phyloP scores from a whole-genome alignment of 2,797 vertebrate genomes.

The Gadopsis bispinosus region DNA sequence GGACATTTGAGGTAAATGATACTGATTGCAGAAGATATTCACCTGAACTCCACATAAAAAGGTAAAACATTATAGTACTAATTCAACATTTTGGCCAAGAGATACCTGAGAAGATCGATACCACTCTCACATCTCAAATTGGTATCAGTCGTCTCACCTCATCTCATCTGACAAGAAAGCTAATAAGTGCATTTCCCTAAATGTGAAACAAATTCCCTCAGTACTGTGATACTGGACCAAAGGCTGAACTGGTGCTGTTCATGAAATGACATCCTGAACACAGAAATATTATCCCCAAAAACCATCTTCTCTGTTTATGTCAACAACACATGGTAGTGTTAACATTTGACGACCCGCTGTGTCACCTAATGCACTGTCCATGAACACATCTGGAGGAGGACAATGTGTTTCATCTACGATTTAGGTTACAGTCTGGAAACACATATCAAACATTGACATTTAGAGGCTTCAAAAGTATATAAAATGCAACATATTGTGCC shows the following conservation, averaged over 20 bases:
- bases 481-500: slow-evolving; percentile 53
- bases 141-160: background rate
- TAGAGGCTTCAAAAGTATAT: slow-evolving; percentile 67
- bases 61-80: background rate
- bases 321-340: slow-evolving; percentile 19
- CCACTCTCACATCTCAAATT: background rate
- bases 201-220: background rate
- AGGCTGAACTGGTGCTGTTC: background rate
- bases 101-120: background rate
- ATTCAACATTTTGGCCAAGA: background rate
- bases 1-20: slow-evolving; percentile 4
- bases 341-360: slow-evolving; percentile 24
- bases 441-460: slow-evolving; percentile 72
- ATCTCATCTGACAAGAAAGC: background rate
- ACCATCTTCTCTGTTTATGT: background rate
- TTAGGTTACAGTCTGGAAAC: slow-evolving; percentile 69
- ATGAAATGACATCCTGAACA: slow-evolving; percentile 18
- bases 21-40: slow-evolving; percentile 9
- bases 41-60: background rate
- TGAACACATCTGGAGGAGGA: slow-evolving; percentile 56
- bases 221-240: background rate
- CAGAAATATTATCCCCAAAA: background rate
- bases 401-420: slow-evolving; percentile 61
- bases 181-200: background rate
- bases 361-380: slow-evolving; percentile 19